These are phyloP conservation scores for Myrmecobius fasciatus DNA, from an alignment of 2,113 vertebrate genomes.

Conservation along the genomic window DNA sequence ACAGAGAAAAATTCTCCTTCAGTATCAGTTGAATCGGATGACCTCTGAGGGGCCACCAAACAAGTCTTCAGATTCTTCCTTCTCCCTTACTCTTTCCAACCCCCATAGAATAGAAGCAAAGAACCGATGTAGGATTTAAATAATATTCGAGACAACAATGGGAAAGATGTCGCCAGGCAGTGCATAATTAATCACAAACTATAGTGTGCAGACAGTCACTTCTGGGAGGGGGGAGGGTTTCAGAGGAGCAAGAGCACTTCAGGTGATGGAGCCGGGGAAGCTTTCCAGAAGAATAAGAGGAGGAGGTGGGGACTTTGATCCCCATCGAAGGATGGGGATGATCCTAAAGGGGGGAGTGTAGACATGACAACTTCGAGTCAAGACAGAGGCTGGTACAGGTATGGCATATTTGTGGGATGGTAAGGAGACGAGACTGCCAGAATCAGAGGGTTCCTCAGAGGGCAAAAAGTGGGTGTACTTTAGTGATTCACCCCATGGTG, in stretches of 20 bases:
- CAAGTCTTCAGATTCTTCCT: neutral
- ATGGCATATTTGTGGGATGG: neutral
- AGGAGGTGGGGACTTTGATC: neutral
- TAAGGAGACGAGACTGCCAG: neutral
- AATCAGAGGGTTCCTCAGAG: neutral
- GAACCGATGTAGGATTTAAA: conserved; percentile 1
- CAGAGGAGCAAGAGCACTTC: neutral
- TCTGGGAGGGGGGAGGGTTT: neutral
- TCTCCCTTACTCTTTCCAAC: neutral
- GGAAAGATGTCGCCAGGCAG: neutral
- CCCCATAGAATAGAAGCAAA: neutral
- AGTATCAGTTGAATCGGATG: neutral
- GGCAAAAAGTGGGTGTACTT: neutral
- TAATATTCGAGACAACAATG: neutral
- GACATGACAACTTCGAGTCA: neutral
- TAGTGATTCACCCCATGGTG: neutral
- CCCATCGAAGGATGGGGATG: neutral
- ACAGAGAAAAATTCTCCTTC: neutral
- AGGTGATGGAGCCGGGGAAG: neutral
- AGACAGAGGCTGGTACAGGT: neutral
- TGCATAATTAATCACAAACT: neutral
- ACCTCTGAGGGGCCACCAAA: neutral
- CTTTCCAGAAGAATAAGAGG: neutral
- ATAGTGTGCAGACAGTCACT: conserved; percentile 10
- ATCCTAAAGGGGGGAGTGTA: neutral